phyloP scores from a whole-genome alignment of 2,888 invertebrate genomes.

The Pristionchus entomophagus region DNA sequence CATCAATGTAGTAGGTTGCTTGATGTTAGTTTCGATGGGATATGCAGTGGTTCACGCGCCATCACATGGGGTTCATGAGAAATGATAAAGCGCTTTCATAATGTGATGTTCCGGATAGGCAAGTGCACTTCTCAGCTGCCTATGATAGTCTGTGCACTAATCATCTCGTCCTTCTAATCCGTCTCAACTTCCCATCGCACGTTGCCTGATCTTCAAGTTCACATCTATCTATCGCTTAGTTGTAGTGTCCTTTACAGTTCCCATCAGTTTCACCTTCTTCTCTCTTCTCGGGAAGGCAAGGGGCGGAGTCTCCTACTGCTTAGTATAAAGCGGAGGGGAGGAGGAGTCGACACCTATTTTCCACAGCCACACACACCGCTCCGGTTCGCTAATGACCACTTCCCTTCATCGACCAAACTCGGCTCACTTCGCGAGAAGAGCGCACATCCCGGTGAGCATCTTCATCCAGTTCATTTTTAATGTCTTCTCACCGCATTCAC shows the following conservation, averaged over 20 bases:
- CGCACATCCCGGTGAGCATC: background rate
- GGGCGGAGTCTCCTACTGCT: slow-evolving; percentile 4
- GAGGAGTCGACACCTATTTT: background rate
- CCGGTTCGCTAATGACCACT: background rate
- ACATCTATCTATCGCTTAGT: background rate
- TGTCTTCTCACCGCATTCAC: too few relatives aligned
- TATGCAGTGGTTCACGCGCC: too few relatives aligned
- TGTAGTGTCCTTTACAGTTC: background rate
- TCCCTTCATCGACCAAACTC: background rate
- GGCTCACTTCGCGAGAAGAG: slow-evolving; percentile 2
- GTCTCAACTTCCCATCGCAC: background rate
- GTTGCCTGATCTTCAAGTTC: too few relatives aligned
- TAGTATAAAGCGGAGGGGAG: slow-evolving; percentile 7
- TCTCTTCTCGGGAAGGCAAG: background rate
- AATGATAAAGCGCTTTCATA: too few relatives aligned
- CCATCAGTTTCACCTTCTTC: background rate
- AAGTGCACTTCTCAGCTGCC: too few relatives aligned
- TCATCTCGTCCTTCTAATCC: background rate
- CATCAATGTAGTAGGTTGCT: too few relatives aligned
- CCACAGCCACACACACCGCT: too few relatives aligned
- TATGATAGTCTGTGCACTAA: background rate
- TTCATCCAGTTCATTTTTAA: background rate
- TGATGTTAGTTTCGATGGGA: too few relatives aligned
- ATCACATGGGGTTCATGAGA: too few relatives aligned
- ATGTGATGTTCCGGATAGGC: too few relatives aligned